A percentile compares a stretch with the other conserved stretches of the same genome.
Evolutionary conservation across 1,140 invertebrate species (phyloP).

Genomic region (Zaprionus lachaisei): DNA sequence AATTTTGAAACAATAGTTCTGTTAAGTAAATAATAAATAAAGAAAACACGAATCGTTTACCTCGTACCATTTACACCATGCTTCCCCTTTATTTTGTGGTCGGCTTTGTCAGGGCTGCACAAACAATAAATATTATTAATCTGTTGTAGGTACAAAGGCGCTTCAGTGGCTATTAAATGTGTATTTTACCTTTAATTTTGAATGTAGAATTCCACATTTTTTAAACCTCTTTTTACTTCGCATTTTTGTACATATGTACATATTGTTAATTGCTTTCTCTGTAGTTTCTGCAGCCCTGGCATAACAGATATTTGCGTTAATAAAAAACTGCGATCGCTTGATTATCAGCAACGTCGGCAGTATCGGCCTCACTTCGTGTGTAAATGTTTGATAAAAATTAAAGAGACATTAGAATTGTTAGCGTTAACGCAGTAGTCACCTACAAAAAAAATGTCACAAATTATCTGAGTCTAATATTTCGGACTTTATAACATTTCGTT

Average conservation of each 20-base stretch:
- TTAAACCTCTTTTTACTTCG: neutral
- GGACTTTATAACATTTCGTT: neutral
- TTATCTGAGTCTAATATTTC: neutral
- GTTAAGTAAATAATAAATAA: no score
- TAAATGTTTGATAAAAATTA: neutral
- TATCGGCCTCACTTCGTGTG: neutral
- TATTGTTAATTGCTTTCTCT: neutral
- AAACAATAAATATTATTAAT: neutral
- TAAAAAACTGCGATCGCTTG: neutral
- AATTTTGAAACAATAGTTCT: no score
- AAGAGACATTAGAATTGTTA: neutral
- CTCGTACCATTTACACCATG: neutral
- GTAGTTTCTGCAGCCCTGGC: neutral
- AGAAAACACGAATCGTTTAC: neutral
- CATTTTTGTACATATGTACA: neutral
- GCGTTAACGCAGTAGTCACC: neutral
- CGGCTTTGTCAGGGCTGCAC: slow-evolving; percentile 12
- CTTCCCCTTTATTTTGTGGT: neutral
- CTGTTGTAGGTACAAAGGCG: neutral
- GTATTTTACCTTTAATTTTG: neutral
- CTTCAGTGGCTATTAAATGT: neutral
- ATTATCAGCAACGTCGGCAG: neutral
- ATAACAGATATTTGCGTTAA: neutral
- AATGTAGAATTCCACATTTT: neutral
- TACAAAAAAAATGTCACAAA: neutral